Evolutionary conservation across 2,797 vertebrate genomes (phyloP), one percentile per base, ranked within the genome.

Genomic region (Distichodus sexfasciatus): DNA sequence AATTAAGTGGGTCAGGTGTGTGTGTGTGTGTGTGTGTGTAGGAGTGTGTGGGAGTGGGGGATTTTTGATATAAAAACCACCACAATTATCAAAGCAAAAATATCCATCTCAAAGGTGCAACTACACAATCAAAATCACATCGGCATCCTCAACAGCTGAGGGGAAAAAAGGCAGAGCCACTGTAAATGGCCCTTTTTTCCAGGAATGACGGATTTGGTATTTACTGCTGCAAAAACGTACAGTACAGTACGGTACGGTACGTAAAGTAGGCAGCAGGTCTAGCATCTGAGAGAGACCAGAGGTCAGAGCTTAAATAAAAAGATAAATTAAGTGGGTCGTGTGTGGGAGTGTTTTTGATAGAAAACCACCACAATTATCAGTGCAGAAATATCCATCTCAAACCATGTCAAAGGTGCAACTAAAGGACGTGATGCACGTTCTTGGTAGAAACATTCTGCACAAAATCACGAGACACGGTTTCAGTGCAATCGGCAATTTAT

Each of bases 401-500:
- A 12, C 14, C 33, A 14, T 7, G 11, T 21, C 3, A 1, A 8
- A 3, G 26, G 14, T 24, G 9, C 1, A 26, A 58, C 38, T 35
- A 24, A 26, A 31, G 6, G 9, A 38, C 10, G 31, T 44, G 41
- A 31, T 61, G 14, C 6, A 5, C 6, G 15, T 31, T 57, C 28
- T 19, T 23, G 6, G 3, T 33, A 8, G 26, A 17, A 43, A 24
- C 40, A 23, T 38, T 12, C 9, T 33, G 15, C 28, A 67, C 24
- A 19, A n/a, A 57, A 17, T 23, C 33, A 50, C 19, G 23, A 31
- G 28, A 63, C 10, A 24, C 17, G 24, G 38, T 43, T 28, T 38
- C 44, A 55, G 74, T 60, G 66, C 59, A 79, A 76, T 70, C 64
- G 10, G 46, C 33, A 4, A 57, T 79, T 74, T 79, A 79, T 61